Base-by-base conservation (phyloP, 1,140 invertebrate genomes). In the Dendroctonus valens region DNA sequence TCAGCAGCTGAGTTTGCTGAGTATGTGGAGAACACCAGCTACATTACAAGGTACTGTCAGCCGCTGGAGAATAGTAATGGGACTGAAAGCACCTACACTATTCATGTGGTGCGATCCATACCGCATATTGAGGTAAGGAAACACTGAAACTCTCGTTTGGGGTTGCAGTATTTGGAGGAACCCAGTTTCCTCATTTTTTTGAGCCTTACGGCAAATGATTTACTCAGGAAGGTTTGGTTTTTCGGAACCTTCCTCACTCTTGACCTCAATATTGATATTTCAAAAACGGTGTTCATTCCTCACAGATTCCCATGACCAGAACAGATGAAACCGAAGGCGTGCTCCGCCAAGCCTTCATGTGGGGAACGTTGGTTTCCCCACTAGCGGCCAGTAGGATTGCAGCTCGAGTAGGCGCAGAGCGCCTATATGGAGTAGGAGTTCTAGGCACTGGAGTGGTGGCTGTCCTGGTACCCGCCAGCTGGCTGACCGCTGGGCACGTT, bases 401-500 rank as follows among this genome's bases (percentile, higher is more conserved):
- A 72, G 83, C 82, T 11, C 73, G 82, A 41, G 82, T 83, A 0
- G 84, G 83, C 6, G 83, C 83, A 1, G 83, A 83, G 39, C 79
- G 82, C 72, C 79, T 84, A 0, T 84, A 83, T 69, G 84, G 83
- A 5, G 77, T 80, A 15, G 81, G 83, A 0, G 80, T 84, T 65
- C 74, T 85, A 8, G 82, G 82, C 5, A 81, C 83, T 6, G 83
- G 83, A 68, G 73, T 83, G 8, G 79, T 81, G 1, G 81, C 81
- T 0, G 72, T 84, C 11, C 73, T 85, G 65, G 82, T 85, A 2
- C 83, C 84, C 15, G 83, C 83, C 8, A 81, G 83, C 5, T 85
- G 84, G 84, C 76, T 82, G 64, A 81, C 82, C 9, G 82, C 83
- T 0, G 83, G 82, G n/a, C 83, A 85, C 59, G 83, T 84, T 1